A percentile compares a stretch with the other conserved stretches of the same genome.
These are phyloP conservation scores for Epicauta chinensis DNA, from an alignment of 1,140 invertebrate genomes.

Conservation along the genomic window DNA sequence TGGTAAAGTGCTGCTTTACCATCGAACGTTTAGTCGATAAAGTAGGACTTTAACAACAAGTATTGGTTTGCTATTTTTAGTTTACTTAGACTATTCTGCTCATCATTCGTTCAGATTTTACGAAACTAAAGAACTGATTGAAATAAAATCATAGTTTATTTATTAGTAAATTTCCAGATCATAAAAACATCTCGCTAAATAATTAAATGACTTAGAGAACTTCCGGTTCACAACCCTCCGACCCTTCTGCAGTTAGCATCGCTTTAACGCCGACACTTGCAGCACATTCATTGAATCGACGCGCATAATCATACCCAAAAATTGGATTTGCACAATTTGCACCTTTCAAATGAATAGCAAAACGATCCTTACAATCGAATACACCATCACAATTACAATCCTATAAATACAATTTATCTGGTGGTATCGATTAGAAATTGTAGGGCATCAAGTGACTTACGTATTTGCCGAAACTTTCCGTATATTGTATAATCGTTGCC, in stretches of 20 bases:
- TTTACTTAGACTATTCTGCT: too few relatives aligned
- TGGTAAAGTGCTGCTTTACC: too few relatives aligned
- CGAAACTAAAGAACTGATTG: too few relatives aligned
- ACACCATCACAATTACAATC: slow-evolving; percentile 27
- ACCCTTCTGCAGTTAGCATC: slow-evolving; percentile 2
- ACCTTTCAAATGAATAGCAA: slow-evolving; percentile 21
- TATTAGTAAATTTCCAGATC: too few relatives aligned
- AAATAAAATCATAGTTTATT: too few relatives aligned
- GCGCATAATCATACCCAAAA: slow-evolving; percentile 7
- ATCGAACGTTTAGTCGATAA: too few relatives aligned
- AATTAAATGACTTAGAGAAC: too few relatives aligned
- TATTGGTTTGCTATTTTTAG: too few relatives aligned
- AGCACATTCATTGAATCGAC: slow-evolving; percentile 23
- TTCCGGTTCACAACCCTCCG: slow-evolving; percentile 1
- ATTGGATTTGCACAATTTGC: slow-evolving; percentile 12
- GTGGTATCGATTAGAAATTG: background rate
- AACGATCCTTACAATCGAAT: slow-evolving; percentile 25
- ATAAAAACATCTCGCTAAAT: too few relatives aligned
- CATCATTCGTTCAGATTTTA: too few relatives aligned
- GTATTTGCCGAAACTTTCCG: slow-evolving; percentile 5
- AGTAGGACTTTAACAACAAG: too few relatives aligned
- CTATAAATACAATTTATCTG: slow-evolving; percentile 11
- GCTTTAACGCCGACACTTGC: background rate
- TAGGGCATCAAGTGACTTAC: slow-evolving; percentile 6
- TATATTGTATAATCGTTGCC: slow-evolving; percentile 18